Evolutionary conservation across 2,888 invertebrate species (phyloP).

Genomic region (Diploptera punctata): DNA sequence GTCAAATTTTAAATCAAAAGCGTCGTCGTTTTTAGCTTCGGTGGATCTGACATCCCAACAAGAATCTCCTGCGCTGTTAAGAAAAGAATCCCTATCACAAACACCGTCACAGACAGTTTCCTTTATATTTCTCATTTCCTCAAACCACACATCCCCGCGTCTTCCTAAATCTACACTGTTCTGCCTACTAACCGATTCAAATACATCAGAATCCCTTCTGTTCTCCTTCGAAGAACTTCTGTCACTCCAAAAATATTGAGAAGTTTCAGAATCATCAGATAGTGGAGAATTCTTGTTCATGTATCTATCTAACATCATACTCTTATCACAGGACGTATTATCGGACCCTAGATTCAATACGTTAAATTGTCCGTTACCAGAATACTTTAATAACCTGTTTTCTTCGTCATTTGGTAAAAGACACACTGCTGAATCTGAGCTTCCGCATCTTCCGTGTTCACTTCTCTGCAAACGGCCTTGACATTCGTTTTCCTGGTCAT

Average conservation of each 20-base stretch:
- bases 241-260: neutral
- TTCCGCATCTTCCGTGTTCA: slow-evolving; percentile 52
- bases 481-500: neutral
- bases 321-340: neutral
- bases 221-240: neutral
- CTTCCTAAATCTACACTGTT: neutral
- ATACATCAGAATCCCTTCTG: neutral
- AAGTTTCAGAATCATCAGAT: neutral
- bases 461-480: neutral
- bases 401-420: slow-evolving; percentile 58
- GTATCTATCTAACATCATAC: neutral
- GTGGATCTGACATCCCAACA: neutral
- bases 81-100: slow-evolving; percentile 9
- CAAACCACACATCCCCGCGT: neutral
- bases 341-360: neutral
- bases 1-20: neutral
- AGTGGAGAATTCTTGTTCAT: neutral
- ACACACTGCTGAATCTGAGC: slow-evolving; percentile 61
- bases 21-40: neutral
- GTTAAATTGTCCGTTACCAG: neutral
- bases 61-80: neutral
- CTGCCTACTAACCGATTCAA: neutral
- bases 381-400: slow-evolving; percentile 24
- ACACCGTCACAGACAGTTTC: slow-evolving; percentile 4
- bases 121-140: slow-evolving; percentile 5